A percentile compares a stretch with the other conserved stretches of the same genome.
These are phyloP conservation scores for Drosophila mercatorum DNA, from an alignment of 2,888 invertebrate genomes.

Conservation along the genomic window DNA sequence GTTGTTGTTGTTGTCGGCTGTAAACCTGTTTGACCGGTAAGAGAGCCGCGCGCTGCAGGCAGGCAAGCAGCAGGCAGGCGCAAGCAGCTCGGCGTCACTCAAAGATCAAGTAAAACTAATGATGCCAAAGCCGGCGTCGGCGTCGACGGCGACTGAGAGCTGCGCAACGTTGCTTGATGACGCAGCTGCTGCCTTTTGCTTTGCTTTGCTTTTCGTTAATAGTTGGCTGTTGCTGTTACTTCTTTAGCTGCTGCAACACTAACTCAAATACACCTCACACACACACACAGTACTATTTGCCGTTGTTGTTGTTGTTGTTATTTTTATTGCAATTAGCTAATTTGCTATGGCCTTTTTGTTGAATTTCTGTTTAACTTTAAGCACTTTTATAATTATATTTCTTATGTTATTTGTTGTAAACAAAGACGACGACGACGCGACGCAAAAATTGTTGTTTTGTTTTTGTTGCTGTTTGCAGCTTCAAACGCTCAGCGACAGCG, in stretches of 20 bases:
- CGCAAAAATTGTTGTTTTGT: conserved; percentile 50
- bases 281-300: conserved; percentile 15
- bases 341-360: conserved; percentile 26
- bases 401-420: conserved; percentile 37
- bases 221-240: conserved; percentile 1
- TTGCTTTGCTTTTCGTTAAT: conserved; percentile 33
- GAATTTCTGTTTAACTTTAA: conserved; percentile 16
- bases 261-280: conserved; percentile 2
- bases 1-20: conserved; percentile 38
- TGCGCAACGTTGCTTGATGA: conserved; percentile 47
- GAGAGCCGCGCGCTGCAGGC: conserved; percentile 30
- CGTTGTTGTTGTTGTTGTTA: conserved; percentile 31
- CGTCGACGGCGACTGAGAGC: conserved; percentile 53
- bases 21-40: conserved; percentile 82
- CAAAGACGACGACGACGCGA: conserved; percentile 46
- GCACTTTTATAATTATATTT: conserved; percentile 6
- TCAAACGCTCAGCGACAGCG: conserved; percentile 47
- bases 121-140: conserved; percentile 76
- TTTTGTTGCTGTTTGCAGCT: conserved; percentile 52
- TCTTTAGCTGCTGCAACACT: conserved; percentile 25
- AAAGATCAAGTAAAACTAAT: conserved; percentile 68
- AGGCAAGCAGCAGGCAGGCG: conserved; percentile 25
- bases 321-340: conserved; percentile 29
- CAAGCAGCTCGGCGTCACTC: conserved; percentile 22
- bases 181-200: conserved; percentile 48